Evolutionary conservation across 1,140 invertebrate genomes (phyloP).

Genomic region (Zaprionus taronus): DNA sequence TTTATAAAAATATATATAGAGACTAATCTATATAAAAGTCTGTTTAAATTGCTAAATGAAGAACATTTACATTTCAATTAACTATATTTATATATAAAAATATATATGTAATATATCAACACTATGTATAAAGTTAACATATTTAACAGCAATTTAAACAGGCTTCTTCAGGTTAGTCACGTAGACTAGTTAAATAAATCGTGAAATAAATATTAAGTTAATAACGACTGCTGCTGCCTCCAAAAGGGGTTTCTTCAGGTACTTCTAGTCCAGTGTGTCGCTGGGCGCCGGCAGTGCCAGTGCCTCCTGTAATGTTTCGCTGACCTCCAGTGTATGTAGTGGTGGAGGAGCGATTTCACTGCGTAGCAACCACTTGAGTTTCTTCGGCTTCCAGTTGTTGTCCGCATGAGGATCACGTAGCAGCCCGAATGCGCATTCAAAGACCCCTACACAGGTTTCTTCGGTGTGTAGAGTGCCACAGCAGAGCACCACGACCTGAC

Average conservation of each 20-base stretch:
- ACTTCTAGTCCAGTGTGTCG: slow-evolving; percentile 45
- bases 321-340: slow-evolving; percentile 46
- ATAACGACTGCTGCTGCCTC: slow-evolving; percentile 11
- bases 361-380: slow-evolving; percentile 80
- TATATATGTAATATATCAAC: background rate
- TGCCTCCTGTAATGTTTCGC: slow-evolving; percentile 54
- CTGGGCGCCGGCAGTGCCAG: slow-evolving; percentile 52
- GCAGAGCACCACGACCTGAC: slow-evolving; percentile 86
- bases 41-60: background rate
- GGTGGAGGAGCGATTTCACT: slow-evolving; percentile 65
- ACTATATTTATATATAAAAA: background rate
- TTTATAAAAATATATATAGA: background rate
- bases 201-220: slow-evolving; percentile 30
- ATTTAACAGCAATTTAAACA: slow-evolving; percentile 24
- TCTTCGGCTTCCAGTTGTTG: slow-evolving; percentile 88
- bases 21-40: background rate
- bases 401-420: slow-evolving; percentile 86
- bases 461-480: slow-evolving; percentile 87
- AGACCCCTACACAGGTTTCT: slow-evolving; percentile 86
- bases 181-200: slow-evolving; percentile 14
- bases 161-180: slow-evolving; percentile 14
- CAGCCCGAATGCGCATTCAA: slow-evolving; percentile 87
- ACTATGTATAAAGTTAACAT: background rate
- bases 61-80: background rate
- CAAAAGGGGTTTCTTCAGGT: background rate